Conservation (phyloP, 2,888 invertebrate species). For the Meteorus cinctellus region DNA sequence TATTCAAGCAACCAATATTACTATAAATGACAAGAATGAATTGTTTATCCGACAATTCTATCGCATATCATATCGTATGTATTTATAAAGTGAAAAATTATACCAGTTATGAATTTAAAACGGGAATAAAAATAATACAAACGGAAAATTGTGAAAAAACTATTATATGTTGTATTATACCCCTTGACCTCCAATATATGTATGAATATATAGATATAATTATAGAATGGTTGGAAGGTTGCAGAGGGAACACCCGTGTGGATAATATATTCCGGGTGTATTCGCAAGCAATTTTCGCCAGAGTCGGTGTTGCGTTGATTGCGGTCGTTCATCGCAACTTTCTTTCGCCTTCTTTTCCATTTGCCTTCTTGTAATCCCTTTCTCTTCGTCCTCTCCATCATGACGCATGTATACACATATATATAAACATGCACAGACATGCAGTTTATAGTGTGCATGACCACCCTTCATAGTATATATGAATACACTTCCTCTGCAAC, state of each 20-base stretch:
- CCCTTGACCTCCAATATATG: slow-evolving; percentile 45
- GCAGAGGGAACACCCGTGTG: slow-evolving; percentile 50
- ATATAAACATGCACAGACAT: slow-evolving; percentile 21
- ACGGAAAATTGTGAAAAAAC: background rate
- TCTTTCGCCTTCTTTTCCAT: slow-evolving; percentile 37
- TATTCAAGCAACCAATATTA: no score
- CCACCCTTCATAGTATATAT: slow-evolving; percentile 23
- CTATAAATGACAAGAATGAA: no score
- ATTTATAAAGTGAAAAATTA: no score
- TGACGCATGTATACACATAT: slow-evolving; percentile 36
- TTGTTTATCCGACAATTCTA: no score
- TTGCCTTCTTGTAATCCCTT: slow-evolving; percentile 39
- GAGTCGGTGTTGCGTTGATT: slow-evolving; percentile 70
- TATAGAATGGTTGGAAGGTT: slow-evolving; percentile 36
- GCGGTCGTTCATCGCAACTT: slow-evolving; percentile 67
- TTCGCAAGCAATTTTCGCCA: slow-evolving; percentile 67
- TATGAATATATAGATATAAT: no score
- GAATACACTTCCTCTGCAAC: slow-evolving; percentile 30
- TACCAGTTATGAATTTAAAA: background rate
- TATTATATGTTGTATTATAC: slow-evolving; percentile 41
- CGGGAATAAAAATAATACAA: background rate
- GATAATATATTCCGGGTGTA: slow-evolving; percentile 66
- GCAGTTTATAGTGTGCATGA: background rate
- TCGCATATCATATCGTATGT: no score
- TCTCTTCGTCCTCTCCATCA: slow-evolving; percentile 46